Evolutionary conservation across 2,113 vertebrate species (phyloP).

Genomic region (Aegithalos caudatus): DNA sequence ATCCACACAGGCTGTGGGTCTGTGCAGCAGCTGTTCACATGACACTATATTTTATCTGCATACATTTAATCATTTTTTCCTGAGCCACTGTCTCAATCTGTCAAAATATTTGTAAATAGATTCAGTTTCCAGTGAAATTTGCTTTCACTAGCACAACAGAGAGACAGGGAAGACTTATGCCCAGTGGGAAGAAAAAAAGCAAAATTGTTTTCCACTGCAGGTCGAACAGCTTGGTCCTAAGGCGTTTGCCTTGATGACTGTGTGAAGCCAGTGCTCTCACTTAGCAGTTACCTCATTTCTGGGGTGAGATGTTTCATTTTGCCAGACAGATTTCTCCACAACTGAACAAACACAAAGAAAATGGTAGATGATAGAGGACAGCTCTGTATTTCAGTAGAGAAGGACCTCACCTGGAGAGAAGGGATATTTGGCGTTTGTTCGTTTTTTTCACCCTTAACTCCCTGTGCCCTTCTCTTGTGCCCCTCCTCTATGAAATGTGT

Average conservation of each 20-base stretch:
- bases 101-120: slow-evolving; percentile 58
- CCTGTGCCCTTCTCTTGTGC: background rate
- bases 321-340: background rate
- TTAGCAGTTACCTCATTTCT: slow-evolving; percentile 27
- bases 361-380: background rate
- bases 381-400: background rate
- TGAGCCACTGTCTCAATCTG: slow-evolving; percentile 23
- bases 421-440: background rate
- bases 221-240: background rate
- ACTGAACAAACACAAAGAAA: background rate
- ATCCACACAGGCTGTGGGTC: background rate
- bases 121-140: slow-evolving; percentile 49
- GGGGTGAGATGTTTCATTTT: background rate
- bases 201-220: slow-evolving; percentile 37
- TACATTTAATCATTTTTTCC: slow-evolving; percentile 20
- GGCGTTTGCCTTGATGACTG: background rate
- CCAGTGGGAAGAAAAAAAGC: background rate
- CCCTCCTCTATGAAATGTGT: background rate
- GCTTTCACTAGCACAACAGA: slow-evolving; percentile 35
- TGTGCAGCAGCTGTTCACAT: slow-evolving; percentile 28
- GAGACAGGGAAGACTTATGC: slow-evolving; percentile 25
- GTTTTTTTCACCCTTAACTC: background rate
- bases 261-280: background rate
- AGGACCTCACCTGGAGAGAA: background rate
- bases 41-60: slow-evolving; percentile 31